A percentile compares a stretch with the other conserved stretches of the same genome.
Evolutionary conservation across 64 coral and sea anemone genomes (phyloP).

Genomic region (Porites australiensis): DNA sequence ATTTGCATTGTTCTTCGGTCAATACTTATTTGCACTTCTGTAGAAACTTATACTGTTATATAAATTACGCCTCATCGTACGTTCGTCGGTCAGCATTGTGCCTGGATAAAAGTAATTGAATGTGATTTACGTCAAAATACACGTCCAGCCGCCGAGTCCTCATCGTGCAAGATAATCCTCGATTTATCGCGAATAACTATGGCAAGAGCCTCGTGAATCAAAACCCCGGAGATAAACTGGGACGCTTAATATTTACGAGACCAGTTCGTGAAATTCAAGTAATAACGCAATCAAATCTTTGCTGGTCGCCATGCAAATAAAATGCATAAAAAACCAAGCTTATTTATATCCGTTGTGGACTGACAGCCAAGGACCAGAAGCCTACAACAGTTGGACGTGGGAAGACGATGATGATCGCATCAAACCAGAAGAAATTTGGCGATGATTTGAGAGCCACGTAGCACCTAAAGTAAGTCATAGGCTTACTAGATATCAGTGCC

Average conservation of each 20-base stretch:
- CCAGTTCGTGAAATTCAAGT: constrained; percentile 61
- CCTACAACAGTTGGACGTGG: constrained; percentile 62
- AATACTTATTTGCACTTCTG: no score
- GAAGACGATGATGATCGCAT: constrained; percentile 47
- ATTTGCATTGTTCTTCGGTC: no score
- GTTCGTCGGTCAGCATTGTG: no score
- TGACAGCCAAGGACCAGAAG: constrained; percentile 59
- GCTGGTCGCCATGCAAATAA: constrained; percentile 53
- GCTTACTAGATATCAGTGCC: constrained; percentile 61
- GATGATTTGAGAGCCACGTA: constrained; percentile 63
- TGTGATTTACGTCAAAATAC: no score
- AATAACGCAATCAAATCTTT: constrained; percentile 68
- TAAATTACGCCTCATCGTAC: no score
- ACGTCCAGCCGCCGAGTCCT: no score
- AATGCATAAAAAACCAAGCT: constrained; percentile 51
- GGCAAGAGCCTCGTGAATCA: constrained; percentile 5
- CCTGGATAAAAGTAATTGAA: no score
- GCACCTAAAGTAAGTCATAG: constrained; percentile 65
- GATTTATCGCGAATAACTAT: no score
- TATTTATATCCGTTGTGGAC: constrained; percentile 77
- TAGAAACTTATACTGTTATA: no score
- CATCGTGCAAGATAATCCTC: no score
- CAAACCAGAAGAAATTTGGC: constrained; percentile 60
- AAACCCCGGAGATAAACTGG: constrained; percentile 56
- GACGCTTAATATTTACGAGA: constrained; percentile 46